These are phyloP conservation scores for Anhinga anhinga DNA, from an alignment of 2,113 vertebrate species.

Conservation along the genomic window DNA sequence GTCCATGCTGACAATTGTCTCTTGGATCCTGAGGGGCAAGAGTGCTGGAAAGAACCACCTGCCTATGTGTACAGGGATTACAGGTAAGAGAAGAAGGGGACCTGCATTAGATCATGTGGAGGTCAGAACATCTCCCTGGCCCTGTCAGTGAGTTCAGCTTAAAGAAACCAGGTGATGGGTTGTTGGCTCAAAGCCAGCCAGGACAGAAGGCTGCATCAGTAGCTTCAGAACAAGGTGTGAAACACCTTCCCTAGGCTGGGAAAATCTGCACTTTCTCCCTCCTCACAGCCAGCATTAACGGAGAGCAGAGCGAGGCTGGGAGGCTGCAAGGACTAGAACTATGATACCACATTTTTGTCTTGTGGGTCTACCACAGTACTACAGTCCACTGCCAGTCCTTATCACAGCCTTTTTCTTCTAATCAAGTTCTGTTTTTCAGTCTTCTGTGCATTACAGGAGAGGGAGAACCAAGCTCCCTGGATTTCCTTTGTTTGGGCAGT, in stretches of 20 bases:
- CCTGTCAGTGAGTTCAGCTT: background rate
- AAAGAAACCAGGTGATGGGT: background rate
- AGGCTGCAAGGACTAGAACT: background rate
- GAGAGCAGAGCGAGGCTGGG: background rate
- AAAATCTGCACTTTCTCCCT: background rate
- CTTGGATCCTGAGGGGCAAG: conserved; percentile 89
- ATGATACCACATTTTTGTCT: background rate
- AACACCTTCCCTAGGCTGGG: background rate
- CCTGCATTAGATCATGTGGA: background rate
- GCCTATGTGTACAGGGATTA: conserved; percentile 93
- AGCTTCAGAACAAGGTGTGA: background rate
- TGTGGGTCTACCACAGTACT: background rate
- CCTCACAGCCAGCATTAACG: background rate
- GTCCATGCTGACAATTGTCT: conserved; percentile 96
- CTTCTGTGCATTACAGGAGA: background rate
- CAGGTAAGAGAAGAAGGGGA: conserved; percentile 74
- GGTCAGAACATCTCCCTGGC: background rate
- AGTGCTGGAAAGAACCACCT: conserved; percentile 92
- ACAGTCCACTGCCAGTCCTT: background rate
- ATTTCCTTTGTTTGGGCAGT: background rate
- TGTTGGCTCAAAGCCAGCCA: background rate
- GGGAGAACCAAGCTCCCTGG: background rate
- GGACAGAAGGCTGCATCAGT: background rate
- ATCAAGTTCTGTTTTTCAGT: background rate
- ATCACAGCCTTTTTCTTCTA: background rate